Evolutionary conservation across 2,797 vertebrate genomes (phyloP), one percentile per base, ranked within the genome.

Genomic region (Phylloscopus collybita): DNA sequence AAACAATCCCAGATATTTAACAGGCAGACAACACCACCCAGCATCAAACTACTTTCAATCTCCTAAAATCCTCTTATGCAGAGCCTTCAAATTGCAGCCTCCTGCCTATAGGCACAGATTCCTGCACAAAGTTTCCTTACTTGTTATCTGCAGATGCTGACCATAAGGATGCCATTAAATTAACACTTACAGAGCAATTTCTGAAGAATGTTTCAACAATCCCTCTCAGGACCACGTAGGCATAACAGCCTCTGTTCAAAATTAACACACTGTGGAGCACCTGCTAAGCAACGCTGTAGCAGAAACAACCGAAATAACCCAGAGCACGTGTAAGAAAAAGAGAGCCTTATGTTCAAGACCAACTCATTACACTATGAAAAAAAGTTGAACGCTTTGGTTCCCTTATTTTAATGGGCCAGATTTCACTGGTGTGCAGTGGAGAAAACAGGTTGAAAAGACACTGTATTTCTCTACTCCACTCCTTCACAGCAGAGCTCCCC

Each of bases 21-120:
- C 23, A 74, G 19, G 80, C 54, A 67, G 69, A 59, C n/a, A 78
- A 14, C 57, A 65, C 27, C 51, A 57, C 13, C 5, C 25, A 59
- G 40, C 84, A 81, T 18, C 36, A 56, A 90, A 79, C 76, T 59
- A 70, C 44, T 72, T 61, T 34, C 45, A 90, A 17, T 59, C 73
- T 62, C 32, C 42, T 64, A 51, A 92, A 74, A 92, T 86, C 91
- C 75, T 89, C 88, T 91, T 90, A 86, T 23, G 18, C 70, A 67
- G 27, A 71, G 72, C 38, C 40, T 87, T 83, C 57, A 44, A n/a
- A 74, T 36, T 16, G 21, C 13, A 90, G 66, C 32, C 66, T 59
- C 0, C 0, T 49, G 80, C 70, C 80, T 62, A 61, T 49, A 82
- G 32, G 79, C 54, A 80, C 3, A 6, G 61, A 75, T 40, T 85